Conservation (phyloP, 2,797 vertebrate species). For the Brachymystax lenok region DNA sequence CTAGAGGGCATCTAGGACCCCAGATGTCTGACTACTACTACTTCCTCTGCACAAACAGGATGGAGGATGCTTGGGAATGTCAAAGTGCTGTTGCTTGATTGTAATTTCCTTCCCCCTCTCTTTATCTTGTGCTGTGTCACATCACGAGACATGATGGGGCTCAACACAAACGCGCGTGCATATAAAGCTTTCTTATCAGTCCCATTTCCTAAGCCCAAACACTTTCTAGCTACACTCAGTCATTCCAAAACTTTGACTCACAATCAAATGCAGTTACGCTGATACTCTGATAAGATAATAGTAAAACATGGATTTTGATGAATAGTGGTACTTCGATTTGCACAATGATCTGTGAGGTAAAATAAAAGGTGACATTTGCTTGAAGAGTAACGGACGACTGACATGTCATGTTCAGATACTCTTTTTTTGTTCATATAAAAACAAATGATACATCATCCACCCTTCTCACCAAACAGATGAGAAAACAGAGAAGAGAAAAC, state of each 20-base stretch:
- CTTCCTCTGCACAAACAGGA: conserved; percentile 35
- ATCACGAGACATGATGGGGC: conserved; percentile 10
- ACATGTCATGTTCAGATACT: conserved; percentile 29
- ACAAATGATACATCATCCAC: conserved; percentile 32
- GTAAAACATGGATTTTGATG: conserved; percentile 11
- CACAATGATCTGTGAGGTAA: neutral
- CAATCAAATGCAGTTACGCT: conserved; percentile 34
- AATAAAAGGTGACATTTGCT: conserved; percentile 1
- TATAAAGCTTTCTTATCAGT: neutral
- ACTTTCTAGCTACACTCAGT: neutral
- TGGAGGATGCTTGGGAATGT: conserved; percentile 49
- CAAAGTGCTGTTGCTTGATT: conserved; percentile 70
- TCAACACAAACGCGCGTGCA: conserved; percentile 13
- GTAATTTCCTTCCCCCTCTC: conserved; percentile 51
- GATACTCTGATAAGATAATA: conserved; percentile 20
- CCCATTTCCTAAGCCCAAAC: neutral
- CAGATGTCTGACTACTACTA: conserved; percentile 33
- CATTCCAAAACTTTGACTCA: neutral
- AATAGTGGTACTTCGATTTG: neutral
- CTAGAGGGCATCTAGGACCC: neutral
- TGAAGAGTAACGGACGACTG: conserved; percentile 3
- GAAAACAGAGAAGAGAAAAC: conserved; percentile 26
- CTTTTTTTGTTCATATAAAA: conserved; percentile 28
- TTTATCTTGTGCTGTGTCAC: conserved; percentile 19
- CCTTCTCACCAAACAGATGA: conserved; percentile 25